phyloP scores from a whole-genome alignment of 2,113 vertebrate species.

The Festucalex cinctus region DNA sequence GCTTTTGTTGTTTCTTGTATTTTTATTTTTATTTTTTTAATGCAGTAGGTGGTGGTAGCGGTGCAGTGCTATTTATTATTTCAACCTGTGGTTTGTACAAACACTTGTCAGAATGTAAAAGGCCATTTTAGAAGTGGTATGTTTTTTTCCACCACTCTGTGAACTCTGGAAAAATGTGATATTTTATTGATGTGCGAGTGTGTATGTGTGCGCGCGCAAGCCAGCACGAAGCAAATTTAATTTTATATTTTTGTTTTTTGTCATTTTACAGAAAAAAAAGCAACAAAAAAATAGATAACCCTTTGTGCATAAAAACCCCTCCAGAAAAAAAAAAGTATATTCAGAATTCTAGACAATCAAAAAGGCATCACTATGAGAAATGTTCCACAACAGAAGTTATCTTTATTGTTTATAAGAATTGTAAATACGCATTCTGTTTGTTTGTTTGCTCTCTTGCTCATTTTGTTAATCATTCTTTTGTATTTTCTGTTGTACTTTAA shows the following conservation, averaged over 20 bases:
- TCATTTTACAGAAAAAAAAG: conserved; percentile 62
- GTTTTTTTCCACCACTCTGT: conserved; percentile 50
- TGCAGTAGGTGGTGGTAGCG: conserved; percentile 71
- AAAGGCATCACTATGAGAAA: conserved; percentile 87
- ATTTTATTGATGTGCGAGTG: conserved; percentile 71
- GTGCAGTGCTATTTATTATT: conserved; percentile 84
- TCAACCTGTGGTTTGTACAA: conserved; percentile 87
- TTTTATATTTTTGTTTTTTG: conserved; percentile 74
- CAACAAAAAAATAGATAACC: conserved; percentile 35
- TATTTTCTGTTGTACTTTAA: conserved; percentile 99
- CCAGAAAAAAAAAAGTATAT: conserved; percentile 78
- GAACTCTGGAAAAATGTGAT: conserved; percentile 73
- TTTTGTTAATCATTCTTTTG: conserved; percentile 97
- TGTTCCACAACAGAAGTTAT: conserved; percentile 84
- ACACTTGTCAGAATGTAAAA: conserved; percentile 83
- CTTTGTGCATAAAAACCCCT: conserved; percentile 71
- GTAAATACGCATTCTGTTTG: conserved; percentile 92
- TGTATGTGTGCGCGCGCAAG: conserved; percentile 39
- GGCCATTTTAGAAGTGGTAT: conserved; percentile 75
- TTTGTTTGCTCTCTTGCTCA: conserved; percentile 40
- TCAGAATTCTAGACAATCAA: conserved; percentile 95
- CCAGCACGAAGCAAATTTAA: conserved; percentile 68
- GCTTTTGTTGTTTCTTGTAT: conserved; percentile 32
- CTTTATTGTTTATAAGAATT: conserved; percentile 97
- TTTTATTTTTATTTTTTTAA: conserved; percentile 49